Evolutionary conservation across 1,140 invertebrate genomes (phyloP).

Genomic region (Lanistes nyassanus): DNA sequence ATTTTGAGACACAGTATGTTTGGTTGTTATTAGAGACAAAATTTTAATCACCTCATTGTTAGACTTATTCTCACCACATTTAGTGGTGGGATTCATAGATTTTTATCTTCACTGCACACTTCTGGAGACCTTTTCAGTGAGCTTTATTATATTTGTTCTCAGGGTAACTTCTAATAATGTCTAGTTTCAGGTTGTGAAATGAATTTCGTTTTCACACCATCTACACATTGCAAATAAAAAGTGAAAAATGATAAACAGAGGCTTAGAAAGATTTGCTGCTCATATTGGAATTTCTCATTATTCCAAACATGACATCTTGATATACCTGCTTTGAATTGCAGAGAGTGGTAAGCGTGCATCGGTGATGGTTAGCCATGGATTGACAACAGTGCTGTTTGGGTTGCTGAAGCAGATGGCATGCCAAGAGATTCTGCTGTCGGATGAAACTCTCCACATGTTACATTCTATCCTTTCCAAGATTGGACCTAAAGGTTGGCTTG

Average conservation of each 20-base stretch:
- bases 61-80: no score
- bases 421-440: slow-evolving; percentile 40
- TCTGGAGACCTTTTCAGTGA: no score
- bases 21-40: no score
- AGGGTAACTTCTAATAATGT: no score
- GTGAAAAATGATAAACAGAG: neutral
- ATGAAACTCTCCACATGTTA: slow-evolving; percentile 49
- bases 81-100: no score
- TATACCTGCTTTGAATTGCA: slow-evolving; percentile 30
- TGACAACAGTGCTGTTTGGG: slow-evolving; percentile 57
- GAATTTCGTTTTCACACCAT: no score
- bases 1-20: no score
- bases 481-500: slow-evolving; percentile 58
- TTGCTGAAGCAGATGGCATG: slow-evolving; percentile 50
- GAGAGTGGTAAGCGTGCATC: slow-evolving; percentile 53
- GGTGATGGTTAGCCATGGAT: slow-evolving; percentile 55
- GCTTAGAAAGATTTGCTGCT: neutral
- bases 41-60: no score
- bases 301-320: neutral
- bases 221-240: no score
- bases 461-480: slow-evolving; percentile 58
- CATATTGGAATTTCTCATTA: neutral
- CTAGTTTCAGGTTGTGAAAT: no score
- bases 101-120: no score
- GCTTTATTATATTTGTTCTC: no score